Conservation (phyloP, 2,113 vertebrate species). For the Apodemus sylvaticus region DNA sequence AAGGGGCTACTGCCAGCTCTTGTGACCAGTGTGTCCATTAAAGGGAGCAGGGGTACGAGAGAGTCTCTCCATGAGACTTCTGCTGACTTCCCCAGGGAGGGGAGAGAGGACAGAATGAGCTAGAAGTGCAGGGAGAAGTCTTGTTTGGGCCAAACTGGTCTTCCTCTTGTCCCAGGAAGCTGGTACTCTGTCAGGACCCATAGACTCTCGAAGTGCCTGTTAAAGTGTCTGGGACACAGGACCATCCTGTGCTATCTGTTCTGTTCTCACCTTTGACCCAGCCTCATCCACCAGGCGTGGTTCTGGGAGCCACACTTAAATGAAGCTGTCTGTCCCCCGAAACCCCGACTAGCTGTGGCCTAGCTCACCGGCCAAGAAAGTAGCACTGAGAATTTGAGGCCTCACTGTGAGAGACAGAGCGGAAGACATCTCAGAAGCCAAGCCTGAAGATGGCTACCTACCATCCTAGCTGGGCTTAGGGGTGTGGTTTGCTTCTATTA, state of each 20-base stretch:
- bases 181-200: not conserved
- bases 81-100: not conserved
- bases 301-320: not conserved
- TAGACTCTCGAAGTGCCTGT: not conserved
- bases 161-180: not conserved
- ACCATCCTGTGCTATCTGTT: not conserved
- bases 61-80: not conserved
- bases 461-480: not conserved
- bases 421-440: not conserved
- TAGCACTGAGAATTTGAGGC: not conserved
- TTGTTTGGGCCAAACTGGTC: not conserved
- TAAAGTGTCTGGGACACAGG: not conserved
- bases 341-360: not conserved
- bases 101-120: not conserved
- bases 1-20: constrained; percentile 1
- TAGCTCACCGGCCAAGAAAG: not conserved
- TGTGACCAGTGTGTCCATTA: not conserved
- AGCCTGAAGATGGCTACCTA: not conserved
- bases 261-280: not conserved
- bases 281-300: not conserved
- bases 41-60: not conserved
- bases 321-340: not conserved
- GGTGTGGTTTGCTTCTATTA: not conserved
- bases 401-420: not conserved
- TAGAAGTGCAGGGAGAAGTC: not conserved